phyloP scores from a whole-genome alignment of 2,888 invertebrate species.

The Aleiodes testaceus region DNA sequence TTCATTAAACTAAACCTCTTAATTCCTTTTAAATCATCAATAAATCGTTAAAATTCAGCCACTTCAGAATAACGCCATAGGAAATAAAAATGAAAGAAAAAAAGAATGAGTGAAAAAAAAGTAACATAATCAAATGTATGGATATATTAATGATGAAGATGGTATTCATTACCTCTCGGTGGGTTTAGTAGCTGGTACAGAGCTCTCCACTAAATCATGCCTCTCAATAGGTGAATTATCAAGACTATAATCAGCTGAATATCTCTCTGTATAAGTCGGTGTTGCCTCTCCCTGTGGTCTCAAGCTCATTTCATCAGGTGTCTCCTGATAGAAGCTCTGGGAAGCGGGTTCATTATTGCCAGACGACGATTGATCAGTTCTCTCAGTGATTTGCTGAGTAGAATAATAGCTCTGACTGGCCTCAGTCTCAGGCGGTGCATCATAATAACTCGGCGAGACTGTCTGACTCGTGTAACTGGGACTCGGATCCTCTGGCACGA shows the following conservation, averaged over 20 bases:
- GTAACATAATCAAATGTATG: conserved; percentile 9
- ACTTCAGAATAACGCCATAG: neutral
- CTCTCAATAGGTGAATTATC: conserved; percentile 68
- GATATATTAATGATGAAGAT: conserved; percentile 38
- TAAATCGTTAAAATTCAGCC: conserved; percentile 23
- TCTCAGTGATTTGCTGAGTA: conserved; percentile 58
- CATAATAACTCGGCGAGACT: conserved; percentile 66
- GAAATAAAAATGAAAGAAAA: too few species aligned
- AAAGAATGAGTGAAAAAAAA: conserved; percentile 31
- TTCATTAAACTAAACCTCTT: too few species aligned
- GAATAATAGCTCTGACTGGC: conserved; percentile 69
- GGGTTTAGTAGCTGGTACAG: conserved; percentile 66
- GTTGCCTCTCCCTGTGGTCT: conserved; percentile 66
- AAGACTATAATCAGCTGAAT: conserved; percentile 66
- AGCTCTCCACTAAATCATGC: conserved; percentile 70
- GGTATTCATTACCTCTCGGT: conserved; percentile 65
- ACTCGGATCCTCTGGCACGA: conserved; percentile 62
- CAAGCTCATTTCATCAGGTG: conserved; percentile 57
- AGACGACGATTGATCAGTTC: conserved; percentile 60
- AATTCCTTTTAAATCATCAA: too few species aligned
- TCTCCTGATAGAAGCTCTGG: conserved; percentile 68
- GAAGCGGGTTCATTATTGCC: conserved; percentile 66
- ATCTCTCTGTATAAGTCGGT: conserved; percentile 66
- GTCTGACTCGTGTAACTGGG: conserved; percentile 64
- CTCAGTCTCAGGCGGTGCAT: conserved; percentile 65